Evolutionary conservation across 1,140 invertebrate genomes (phyloP).

Genomic region (Drosophila carrolli): DNA sequence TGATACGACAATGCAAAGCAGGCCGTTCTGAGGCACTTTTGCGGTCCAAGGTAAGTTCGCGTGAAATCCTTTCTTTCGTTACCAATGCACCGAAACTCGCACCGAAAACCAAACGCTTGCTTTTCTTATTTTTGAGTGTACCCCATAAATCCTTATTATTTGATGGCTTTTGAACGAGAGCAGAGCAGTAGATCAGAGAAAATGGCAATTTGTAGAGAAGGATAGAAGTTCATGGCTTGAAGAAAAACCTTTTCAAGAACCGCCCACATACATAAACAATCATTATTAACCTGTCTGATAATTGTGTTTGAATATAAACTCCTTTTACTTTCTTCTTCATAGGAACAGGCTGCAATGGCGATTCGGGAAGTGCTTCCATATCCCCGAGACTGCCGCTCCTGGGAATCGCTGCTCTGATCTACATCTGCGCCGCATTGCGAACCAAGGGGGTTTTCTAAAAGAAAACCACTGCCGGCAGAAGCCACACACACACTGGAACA

Average conservation of each 20-base stretch:
- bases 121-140: conserved; percentile 18
- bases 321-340: conserved; percentile 12
- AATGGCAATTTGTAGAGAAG: conserved; percentile 10
- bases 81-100: conserved; percentile 70
- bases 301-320: conserved; percentile 2
- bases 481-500: conserved; percentile 19
- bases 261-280: conserved; percentile 38
- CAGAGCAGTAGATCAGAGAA: conserved; percentile 19
- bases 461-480: conserved; percentile 53
- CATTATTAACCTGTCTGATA: background rate
- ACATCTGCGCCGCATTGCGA: conserved; percentile 47
- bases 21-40: conserved; percentile 67
- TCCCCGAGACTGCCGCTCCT: conserved; percentile 49
- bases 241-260: conserved; percentile 11
- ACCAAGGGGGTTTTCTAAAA: conserved; percentile 73
- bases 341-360: conserved; percentile 57
- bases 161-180: conserved; percentile 5
- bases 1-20: conserved; percentile 52
- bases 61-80: conserved; percentile 55
- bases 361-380: conserved; percentile 72
- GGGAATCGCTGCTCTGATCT: conserved; percentile 57
- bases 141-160: conserved; percentile 16
- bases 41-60: conserved; percentile 73
- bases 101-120: conserved; percentile 58
- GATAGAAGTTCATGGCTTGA: conserved; percentile 10